A percentile compares a stretch with the other conserved stretches of the same genome.
Evolutionary conservation across 2,888 invertebrate species (phyloP).

Genomic region (Rhabditoides inermis): DNA sequence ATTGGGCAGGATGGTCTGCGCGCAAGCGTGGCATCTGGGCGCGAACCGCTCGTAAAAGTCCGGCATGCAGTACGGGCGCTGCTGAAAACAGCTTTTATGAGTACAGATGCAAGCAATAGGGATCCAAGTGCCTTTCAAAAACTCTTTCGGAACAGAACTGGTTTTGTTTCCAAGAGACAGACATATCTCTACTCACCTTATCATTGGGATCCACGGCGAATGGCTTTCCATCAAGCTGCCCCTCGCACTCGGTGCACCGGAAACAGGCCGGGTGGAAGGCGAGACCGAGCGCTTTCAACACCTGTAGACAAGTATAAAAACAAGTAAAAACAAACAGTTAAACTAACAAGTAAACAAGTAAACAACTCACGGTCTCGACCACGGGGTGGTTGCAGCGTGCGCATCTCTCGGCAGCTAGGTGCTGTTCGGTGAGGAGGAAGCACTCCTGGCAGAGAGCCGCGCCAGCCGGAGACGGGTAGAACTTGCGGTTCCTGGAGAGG

Average conservation of each 20-base stretch:
- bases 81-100: not conserved
- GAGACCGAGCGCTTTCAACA: conserved; percentile 98
- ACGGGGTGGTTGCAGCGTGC: too few relatives aligned
- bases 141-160: not conserved
- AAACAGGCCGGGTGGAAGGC: conserved; percentile 98
- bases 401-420: too few relatives aligned
- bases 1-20: conserved; percentile 84
- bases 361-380: too few relatives aligned
- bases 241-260: conserved; percentile 91
- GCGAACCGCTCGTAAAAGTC: conserved; percentile 94
- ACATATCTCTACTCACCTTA: conserved; percentile 63
- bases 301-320: too few relatives aligned
- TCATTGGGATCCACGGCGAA: conserved; percentile 96
- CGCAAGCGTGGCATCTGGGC: conserved; percentile 92
- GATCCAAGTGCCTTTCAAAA: not conserved
- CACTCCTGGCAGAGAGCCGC: too few relatives aligned
- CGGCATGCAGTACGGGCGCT: conserved; percentile 73
- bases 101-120: not conserved
- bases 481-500: too few relatives aligned
- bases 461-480: too few relatives aligned
- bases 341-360: too few relatives aligned
- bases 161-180: not conserved
- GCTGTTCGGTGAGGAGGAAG: too few relatives aligned
- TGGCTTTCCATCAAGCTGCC: conserved; percentile 92
- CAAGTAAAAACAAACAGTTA: too few relatives aligned